Evolutionary conservation across 2,113 vertebrate genomes (phyloP).

Genomic region (Pseudolaguvia tuberculata): DNA sequence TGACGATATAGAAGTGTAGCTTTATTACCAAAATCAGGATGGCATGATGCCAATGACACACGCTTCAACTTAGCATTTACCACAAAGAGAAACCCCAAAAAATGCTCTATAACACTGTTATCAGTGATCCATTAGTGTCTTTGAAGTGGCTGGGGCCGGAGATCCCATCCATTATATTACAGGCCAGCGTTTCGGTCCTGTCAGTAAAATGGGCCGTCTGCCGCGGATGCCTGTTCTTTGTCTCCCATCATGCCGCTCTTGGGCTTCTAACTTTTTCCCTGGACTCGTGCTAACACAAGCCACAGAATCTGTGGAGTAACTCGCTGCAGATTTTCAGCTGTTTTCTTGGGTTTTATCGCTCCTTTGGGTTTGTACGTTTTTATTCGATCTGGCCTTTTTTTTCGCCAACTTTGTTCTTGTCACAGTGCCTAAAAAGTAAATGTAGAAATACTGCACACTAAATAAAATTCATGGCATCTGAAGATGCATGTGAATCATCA

Average conservation of each 20-base stretch:
- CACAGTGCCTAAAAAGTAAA: slow-evolving; percentile 51
- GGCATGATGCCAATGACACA: slow-evolving; percentile 31
- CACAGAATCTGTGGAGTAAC: slow-evolving; percentile 58
- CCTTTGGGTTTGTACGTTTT: slow-evolving; percentile 59
- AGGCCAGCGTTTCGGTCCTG: slow-evolving; percentile 44
- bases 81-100: slow-evolving; percentile 32
- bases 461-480: not conserved
- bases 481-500: not conserved
- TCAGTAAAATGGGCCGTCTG: slow-evolving; percentile 43
- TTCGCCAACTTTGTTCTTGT: slow-evolving; percentile 61
- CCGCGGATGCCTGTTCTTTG: slow-evolving; percentile 66
- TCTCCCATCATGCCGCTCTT: slow-evolving; percentile 65
- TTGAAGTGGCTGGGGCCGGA: slow-evolving; percentile 52
- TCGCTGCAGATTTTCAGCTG: slow-evolving; percentile 54
- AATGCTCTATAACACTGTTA: slow-evolving; percentile 48
- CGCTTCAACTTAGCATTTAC: slow-evolving; percentile 32
- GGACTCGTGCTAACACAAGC: slow-evolving; percentile 62
- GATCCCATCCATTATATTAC: slow-evolving; percentile 49
- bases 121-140: slow-evolving; percentile 50
- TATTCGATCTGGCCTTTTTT: slow-evolving; percentile 56
- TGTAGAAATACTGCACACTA: slow-evolving; percentile 27
- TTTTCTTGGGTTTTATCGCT: slow-evolving; percentile 62
- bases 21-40: slow-evolving; percentile 20
- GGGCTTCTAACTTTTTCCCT: slow-evolving; percentile 55
- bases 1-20: not conserved